Base-by-base conservation (phyloP, 2,113 vertebrate species). In the Microcebus tavaratra region DNA sequence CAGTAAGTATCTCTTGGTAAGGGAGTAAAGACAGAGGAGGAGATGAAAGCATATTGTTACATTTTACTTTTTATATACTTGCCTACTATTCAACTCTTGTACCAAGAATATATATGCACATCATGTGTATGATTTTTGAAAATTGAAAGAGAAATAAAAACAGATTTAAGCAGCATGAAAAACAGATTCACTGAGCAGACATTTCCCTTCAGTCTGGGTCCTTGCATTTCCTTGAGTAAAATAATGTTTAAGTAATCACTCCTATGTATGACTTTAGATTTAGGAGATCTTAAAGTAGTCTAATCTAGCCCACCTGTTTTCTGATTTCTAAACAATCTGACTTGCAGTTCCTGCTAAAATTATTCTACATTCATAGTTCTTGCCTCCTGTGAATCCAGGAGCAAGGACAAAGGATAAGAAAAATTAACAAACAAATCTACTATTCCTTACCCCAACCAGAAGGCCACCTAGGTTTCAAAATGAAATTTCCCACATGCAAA, bases 361-460 rank as follows among this genome's bases (percentile, higher is more conserved):
- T 36, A 90, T 55, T 48, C 65, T 48, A 17, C 4, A 11, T 6
- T 8, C 45, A 6, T 5, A n/a, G 65, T 18, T 90, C 48, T 65
- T 89, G 78, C n/a, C 53, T 72, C n/a, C 88, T 75, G 53, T 76
- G 81, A 97, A 88, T 42, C 63, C 65, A 92, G 81, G 18, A 92
- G 42, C 42, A 90, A 93, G 63, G 45, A 95, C 29, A 80, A 92
- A 91, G 57, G 36, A 70, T 48, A 59, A 50, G 67, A 91, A 73
- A 91, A 84, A 76, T 61, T 21, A 76, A 67, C 39, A 80, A 63
- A 53, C 36, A 85, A 78, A 61, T 50, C 93, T 50, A 55, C 34
- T 50, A 34, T 42, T 79, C 17, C 80, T 81, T 67, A 29, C 18
- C 84, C 29, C 39, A 87, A 61, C 8, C 90, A 61, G 21, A 72